Base-by-base conservation (phyloP, 2,888 invertebrate genomes). In the Rhyacophila evoluta region DNA sequence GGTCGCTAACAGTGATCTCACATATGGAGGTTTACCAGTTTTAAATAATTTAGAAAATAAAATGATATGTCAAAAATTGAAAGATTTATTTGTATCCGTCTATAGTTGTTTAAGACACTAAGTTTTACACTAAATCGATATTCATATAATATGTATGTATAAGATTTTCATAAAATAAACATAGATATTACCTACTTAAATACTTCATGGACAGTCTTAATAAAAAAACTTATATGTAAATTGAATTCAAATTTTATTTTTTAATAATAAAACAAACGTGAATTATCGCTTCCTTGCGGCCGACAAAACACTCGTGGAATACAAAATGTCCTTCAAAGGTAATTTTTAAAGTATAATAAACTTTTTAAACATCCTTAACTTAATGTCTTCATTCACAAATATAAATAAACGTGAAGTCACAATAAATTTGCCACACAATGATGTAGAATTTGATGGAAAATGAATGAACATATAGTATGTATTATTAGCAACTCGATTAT, bases 221-320 rank as follows among this genome's bases (percentile, higher is more conserved):
- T 55, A 55, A 55, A 55, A 55, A 25, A 8, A 6, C 25, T 19
- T 15, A 8, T 3, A 74, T 74, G 73, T 72, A 72, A 37, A 72
- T 72, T 72, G 36, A 72, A 36, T 72, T 72, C 25, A 72, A 33
- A 72, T 36, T 29, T 69, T 29, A 72, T 72, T 36, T 37, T 36
- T n/a, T 36, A 36, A 72, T 36, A 36, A 71, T 19, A 36, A 79
- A 77, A 77, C 39, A 80, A 77, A 77, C 74, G 41, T 80, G 77
- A 81, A 77, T 79, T 75, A 79, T 79, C 70, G 74, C 79, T 77
- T 80, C 78, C 76, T 81, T 80, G 74, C 75, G 70, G 70, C 78
- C 75, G 75, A 77, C 81, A 82, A 73, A 55, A 19, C 55, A 55
- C 25, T 55, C 10, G 1, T 69, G 5, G 69, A 69, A 69, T 69